Evolutionary conservation across 2,113 vertebrate species (phyloP).

Genomic region (western clawed frog (Xenopus tropicalis)): UCB_Xtro_10.0 CM004443.2:68218001-68218500

Average conservation of each 20-base stretch:
- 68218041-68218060: no score
- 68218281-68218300: not conserved
- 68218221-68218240: slow-evolving; percentile 27
- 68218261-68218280: slow-evolving; percentile 24
- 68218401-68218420: not conserved
- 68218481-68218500: not conserved
- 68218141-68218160: slow-evolving; percentile 20
- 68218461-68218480: not conserved
- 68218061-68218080: no score
- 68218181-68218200: slow-evolving; percentile 30
- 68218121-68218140: not conserved
- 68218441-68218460: no score
- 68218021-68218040: no score
- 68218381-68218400: no score
- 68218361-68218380: not conserved
- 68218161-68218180: slow-evolving; percentile 33
- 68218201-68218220: slow-evolving; percentile 39
- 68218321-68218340: no score
- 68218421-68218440: no score
- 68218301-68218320: no score
- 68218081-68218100: no score
- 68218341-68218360: no score
- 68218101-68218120: not conserved
- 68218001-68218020: no score
- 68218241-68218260: slow-evolving; percentile 28